Conservation (phyloP, 2,888 invertebrate species). For the Apamea crenata region DNA sequence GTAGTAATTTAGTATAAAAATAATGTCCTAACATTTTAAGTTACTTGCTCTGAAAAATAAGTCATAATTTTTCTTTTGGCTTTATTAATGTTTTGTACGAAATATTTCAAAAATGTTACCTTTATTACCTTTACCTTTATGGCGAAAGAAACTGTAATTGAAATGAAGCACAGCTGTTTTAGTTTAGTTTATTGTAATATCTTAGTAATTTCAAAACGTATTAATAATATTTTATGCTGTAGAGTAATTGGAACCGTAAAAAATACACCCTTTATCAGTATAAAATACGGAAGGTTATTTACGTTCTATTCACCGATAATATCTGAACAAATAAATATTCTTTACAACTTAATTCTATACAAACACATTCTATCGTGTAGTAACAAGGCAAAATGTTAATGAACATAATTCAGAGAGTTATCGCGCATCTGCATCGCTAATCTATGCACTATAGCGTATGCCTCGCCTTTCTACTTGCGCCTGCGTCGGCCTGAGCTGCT, state of each 20-base stretch:
- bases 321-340: constrained; percentile 59
- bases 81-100: constrained; percentile 22
- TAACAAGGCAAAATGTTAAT: constrained; percentile 57
- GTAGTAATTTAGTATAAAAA: constrained; percentile 3
- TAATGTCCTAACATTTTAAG: constrained; percentile 24
- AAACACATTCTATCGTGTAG: constrained; percentile 50
- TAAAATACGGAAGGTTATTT: constrained; percentile 35
- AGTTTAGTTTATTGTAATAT: constrained; percentile 12
- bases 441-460: constrained; percentile 74
- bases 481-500: constrained; percentile 74
- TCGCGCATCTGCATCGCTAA: constrained; percentile 64
- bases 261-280: constrained; percentile 7
- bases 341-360: constrained; percentile 63
- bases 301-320: constrained; percentile 47
- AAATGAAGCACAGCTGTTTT: constrained; percentile 19
- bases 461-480: constrained; percentile 76
- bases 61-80: constrained; percentile 13
- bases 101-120: no score
- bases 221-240: constrained; percentile 8
- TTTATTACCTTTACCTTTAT: no score
- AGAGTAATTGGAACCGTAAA: constrained; percentile 7
- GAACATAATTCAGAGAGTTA: constrained; percentile 62
- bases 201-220: background rate
- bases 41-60: constrained; percentile 22
- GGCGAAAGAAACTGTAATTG: constrained; percentile 15